Evolutionary conservation across 2,113 vertebrate species (phyloP), one percentile per base, ranked within the genome.

Genomic region (Amblyopsis rosae): DNA sequence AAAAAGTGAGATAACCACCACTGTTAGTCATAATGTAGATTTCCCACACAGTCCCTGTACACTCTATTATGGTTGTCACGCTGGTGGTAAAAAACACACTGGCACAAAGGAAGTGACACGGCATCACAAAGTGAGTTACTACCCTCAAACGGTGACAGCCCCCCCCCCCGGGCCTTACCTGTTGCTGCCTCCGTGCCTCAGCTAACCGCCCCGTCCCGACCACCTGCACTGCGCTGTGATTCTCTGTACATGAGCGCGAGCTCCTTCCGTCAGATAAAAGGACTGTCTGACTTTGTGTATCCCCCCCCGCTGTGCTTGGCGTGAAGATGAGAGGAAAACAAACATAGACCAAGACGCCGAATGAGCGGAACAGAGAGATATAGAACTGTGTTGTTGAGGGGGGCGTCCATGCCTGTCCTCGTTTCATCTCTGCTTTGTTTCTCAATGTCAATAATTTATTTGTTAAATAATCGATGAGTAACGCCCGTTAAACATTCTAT

Each of bases 231-330:
- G 70, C 46, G 19, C 19, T 19, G 19, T 19, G 19, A 68, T 61
- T 50, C 64, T 50, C 62, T 13, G 54, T 51, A 56, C 67, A 60
- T 72, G 15, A 69, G 60, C 72, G 19, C 19, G 19, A 19, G 19
- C 19, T 19, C 19, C 19, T 80, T 77, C 74, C 79, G 80, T 70
- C 68, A 65, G 74, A 73, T 68, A 72, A 83, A 77, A 86, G 76
- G 51, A 13, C 50, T 76, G 10, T 71, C 58, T 79, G 62, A 56
- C 70, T 73, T 72, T 70, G 33, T 62, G 63, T 32, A 68, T 65
- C 72, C 70, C 51, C 16, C 62, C 67, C 54, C 17, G 19, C 35
- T 49, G 59, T 46, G 13, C 12, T 47, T 32, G 13, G 49, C 62
- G 41, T 35, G 0, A 56, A 17, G 12, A 65, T 76, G 57, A 17